phyloP scores from a whole-genome alignment of 2,888 invertebrate genomes.

The Entomobrya multifasciata region DNA sequence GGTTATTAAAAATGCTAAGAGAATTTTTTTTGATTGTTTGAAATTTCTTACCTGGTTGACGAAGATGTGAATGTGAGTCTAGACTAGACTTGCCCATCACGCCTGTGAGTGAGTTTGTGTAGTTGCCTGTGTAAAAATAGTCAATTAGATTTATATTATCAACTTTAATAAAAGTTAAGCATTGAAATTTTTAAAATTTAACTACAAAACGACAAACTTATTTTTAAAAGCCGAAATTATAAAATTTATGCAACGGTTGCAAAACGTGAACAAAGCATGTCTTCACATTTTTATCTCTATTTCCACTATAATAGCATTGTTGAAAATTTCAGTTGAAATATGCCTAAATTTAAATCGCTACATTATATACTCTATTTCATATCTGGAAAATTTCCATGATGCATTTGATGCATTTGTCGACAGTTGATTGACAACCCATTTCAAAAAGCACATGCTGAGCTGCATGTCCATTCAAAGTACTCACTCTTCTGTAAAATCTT shows the following conservation, averaged over 20 bases:
- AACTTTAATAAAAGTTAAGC: slow-evolving; percentile 6
- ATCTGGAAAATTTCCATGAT: not conserved
- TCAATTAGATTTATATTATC: too few relatives aligned
- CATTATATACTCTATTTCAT: not conserved
- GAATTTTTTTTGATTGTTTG: not conserved
- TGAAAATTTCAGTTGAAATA: not conserved
- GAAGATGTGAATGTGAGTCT: slow-evolving; percentile 93
- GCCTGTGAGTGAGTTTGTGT: slow-evolving; percentile 89
- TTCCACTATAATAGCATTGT: not conserved
- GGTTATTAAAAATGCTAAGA: not conserved
- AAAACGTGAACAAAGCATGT: too few relatives aligned
- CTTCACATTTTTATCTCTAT: slow-evolving; percentile 21
- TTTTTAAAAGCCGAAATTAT: too few relatives aligned
- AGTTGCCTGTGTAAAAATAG: slow-evolving; percentile 85
- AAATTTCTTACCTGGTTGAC: slow-evolving; percentile 88
- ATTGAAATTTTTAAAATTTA: slow-evolving; percentile 26
- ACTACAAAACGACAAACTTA: too few relatives aligned
- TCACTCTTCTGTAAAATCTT: slow-evolving; percentile 38
- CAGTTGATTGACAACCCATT: slow-evolving; percentile 60
- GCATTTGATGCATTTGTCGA: slow-evolving; percentile 1
- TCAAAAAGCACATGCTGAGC: slow-evolving; percentile 56
- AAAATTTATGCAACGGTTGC: too few relatives aligned
- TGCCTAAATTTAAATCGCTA: not conserved
- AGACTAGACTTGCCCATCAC: slow-evolving; percentile 91
- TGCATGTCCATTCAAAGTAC: slow-evolving; percentile 21